Conservation (phyloP, 2,888 invertebrate species). For the Brenthis daphne region DNA sequence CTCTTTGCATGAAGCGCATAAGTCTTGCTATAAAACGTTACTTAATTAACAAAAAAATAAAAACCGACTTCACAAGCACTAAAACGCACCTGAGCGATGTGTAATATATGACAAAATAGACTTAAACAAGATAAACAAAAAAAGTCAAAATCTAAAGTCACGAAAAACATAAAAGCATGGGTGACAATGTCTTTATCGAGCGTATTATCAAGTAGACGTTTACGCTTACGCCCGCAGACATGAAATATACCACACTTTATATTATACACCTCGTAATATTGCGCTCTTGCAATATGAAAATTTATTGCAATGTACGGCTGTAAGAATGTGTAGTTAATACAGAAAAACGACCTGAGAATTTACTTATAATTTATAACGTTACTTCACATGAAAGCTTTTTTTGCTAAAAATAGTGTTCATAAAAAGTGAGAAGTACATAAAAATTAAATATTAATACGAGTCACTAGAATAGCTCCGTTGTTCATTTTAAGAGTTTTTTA, state of each 20-base stretch:
- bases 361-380: slow-evolving; percentile 29
- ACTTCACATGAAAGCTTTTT: slow-evolving; percentile 7
- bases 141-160: no score
- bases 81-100: no score
- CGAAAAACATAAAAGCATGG: no score
- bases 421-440: not conserved
- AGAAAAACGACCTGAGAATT: slow-evolving; percentile 54
- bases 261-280: slow-evolving; percentile 68
- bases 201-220: slow-evolving; percentile 66
- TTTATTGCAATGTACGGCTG: slow-evolving; percentile 73
- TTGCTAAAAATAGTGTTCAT: not conserved
- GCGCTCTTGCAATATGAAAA: slow-evolving; percentile 79
- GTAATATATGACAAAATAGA: no score
- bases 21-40: no score
- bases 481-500: no score
- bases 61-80: no score
- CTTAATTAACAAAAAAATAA: no score
- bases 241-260: slow-evolving; percentile 76
- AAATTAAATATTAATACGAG: no score
- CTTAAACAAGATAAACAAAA: no score
- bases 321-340: slow-evolving; percentile 63
- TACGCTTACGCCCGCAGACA: slow-evolving; percentile 58
- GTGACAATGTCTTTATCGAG: not conserved
- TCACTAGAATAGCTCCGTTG: no score
- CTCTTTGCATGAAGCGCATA: no score